Base-by-base conservation (phyloP, 2,888 invertebrate species). In the Keiferia lycopersicella region DNA sequence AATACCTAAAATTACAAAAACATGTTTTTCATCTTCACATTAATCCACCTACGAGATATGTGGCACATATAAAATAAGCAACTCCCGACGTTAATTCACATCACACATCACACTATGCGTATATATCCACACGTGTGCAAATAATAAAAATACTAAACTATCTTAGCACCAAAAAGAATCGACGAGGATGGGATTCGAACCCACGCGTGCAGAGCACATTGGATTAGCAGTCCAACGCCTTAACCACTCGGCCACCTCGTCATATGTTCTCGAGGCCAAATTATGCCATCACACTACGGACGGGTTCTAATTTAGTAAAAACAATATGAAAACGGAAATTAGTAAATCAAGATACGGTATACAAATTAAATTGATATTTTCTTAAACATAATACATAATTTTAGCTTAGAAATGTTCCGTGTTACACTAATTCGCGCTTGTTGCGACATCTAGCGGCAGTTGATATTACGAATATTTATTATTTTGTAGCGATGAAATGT, bases 191-290 rank as follows among this genome's bases (percentile, higher is more conserved):
- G 94, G 95, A 95, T 95, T 94, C 94, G 94, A 94, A 95, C 95
- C 95, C 95, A 95, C 95, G 95, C 95, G 95, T 94, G 95, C 94
- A 95, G 94, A 95, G 94, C 95, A 94, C 95, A 95, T 94, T 95
- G 94, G 95, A 95, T 95, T 95, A 95, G 95, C 95, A 95, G 95
- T 95, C 95, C 94, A 95, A 94, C 95, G 94, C 95, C 95, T 95
- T 95, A 95, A 95, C 95, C 95, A 94, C 95, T 95, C 95, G 95
- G 95, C 94, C 95, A 95, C 95, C 95, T 95, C 95, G 95, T 95
- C 95, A 71, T 79, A 71, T 86, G 68, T 0, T 0, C 0, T 0
- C 0, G 0, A 0, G 0, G 1, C 4, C 64, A 73, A 88, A 88
- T 85, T 84, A 82, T 67, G 39, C 7, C 16, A 66, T 67, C 53